These are phyloP conservation scores for Cephus runcator DNA, from an alignment of 2,888 invertebrate species.

Conservation along the genomic window DNA sequence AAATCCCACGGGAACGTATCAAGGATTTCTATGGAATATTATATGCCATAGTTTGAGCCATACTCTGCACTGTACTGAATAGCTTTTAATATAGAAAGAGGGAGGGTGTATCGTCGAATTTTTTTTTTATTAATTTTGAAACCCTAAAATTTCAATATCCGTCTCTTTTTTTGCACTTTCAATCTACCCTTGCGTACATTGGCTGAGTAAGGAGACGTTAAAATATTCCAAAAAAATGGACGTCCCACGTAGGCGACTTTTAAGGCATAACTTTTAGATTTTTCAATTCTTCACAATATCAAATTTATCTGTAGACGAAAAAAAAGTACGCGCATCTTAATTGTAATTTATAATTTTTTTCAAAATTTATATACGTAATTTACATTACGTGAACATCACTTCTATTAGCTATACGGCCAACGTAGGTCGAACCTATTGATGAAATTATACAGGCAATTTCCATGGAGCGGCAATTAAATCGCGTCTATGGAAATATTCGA, in stretches of 20 bases:
- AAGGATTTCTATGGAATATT: background rate
- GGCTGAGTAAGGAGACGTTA: background rate
- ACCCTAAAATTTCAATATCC: background rate
- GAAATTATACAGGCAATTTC: background rate
- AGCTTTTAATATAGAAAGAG: background rate
- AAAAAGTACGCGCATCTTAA: background rate
- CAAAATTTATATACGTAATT: background rate
- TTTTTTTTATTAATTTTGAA: background rate
- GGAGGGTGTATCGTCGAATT: no score
- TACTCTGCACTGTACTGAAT: background rate
- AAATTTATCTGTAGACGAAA: no score
- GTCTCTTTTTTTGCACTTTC: background rate
- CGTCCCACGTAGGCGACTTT: background rate
- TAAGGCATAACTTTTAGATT: no score
- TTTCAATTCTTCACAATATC: no score
- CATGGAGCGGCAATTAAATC: background rate
- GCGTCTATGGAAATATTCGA: background rate
- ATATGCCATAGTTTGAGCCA: background rate
- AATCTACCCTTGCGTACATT: background rate
- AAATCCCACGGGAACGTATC: background rate
- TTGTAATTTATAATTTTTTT: background rate
- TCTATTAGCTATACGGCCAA: background rate
- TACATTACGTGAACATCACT: background rate
- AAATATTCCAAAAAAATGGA: background rate
- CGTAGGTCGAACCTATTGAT: background rate